Percentiles rank a stretch among this genome's conserved stretches.
Evolutionary conservation across 2,113 vertebrate genomes (phyloP).

Genomic region (Catharus minimus): DNA sequence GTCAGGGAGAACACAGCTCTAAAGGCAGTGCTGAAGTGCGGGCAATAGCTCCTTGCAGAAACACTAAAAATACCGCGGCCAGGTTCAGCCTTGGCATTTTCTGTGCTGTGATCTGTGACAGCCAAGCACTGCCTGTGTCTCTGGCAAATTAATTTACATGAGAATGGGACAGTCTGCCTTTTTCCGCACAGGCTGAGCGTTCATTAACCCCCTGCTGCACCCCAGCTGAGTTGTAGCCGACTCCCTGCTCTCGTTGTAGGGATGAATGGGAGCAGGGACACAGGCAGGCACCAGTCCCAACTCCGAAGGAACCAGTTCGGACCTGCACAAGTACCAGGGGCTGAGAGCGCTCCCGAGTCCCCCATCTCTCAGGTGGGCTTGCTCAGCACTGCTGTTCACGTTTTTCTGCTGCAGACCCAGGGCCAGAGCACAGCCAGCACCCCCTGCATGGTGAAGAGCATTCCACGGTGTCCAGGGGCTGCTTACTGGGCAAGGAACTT

Average conservation of each 20-base stretch:
- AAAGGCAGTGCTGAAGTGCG: neutral
- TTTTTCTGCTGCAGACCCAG: neutral
- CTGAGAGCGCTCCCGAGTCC: neutral
- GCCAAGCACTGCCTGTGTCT: neutral
- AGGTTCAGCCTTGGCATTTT: neutral
- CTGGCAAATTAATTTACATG: neutral
- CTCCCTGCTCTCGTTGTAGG: neutral
- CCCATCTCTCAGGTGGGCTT: no score
- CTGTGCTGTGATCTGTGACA: neutral
- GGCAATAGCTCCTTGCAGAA: neutral
- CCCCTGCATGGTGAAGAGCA: fast-evolving
- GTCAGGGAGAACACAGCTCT: neutral
- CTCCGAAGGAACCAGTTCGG: neutral
- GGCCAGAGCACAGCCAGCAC: neutral
- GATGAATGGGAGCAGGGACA: neutral
- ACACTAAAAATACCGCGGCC: fast-evolving
- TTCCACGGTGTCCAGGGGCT: neutral
- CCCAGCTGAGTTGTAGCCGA: neutral
- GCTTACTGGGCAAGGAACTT: neutral
- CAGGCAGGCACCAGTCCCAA: neutral
- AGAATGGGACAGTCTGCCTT: neutral
- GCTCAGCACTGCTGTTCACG: neutral
- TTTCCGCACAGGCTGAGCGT: neutral
- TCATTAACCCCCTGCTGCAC: neutral
- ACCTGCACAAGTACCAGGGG: neutral